These are phyloP conservation scores for Kryptolebias ocellatus DNA, from an alignment of 2,797 vertebrate genomes.

Conservation along the genomic window DNA sequence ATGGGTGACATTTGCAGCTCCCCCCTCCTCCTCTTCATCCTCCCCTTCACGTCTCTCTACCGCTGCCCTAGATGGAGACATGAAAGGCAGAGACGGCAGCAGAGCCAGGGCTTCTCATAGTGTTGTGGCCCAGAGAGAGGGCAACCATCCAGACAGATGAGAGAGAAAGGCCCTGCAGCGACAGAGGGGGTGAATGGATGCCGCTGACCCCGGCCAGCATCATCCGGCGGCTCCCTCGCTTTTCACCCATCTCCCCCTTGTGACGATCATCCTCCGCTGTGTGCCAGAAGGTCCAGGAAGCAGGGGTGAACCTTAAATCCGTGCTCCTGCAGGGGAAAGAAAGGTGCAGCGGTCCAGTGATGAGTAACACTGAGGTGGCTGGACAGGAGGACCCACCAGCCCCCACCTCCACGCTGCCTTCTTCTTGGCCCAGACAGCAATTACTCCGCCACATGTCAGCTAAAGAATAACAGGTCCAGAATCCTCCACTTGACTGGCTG, in stretches of 20 bases:
- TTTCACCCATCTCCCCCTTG: slow-evolving; percentile 30
- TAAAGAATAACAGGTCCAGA: slow-evolving; percentile 61
- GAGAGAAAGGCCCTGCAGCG: slow-evolving; percentile 65
- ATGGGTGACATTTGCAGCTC: slow-evolving; percentile 80
- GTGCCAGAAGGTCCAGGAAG: slow-evolving; percentile 37
- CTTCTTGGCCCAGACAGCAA: slow-evolving; percentile 62
- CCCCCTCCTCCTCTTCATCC: slow-evolving; percentile 63
- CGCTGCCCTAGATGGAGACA: slow-evolving; percentile 81
- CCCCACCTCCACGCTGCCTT: slow-evolving; percentile 25
- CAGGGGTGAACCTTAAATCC: slow-evolving; percentile 25
- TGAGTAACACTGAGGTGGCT: slow-evolving; percentile 58
- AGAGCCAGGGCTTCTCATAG: slow-evolving; percentile 75
- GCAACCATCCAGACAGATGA: slow-evolving; percentile 77
- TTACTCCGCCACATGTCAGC: slow-evolving; percentile 71
- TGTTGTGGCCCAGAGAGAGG: slow-evolving; percentile 74
- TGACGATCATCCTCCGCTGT: slow-evolving; percentile 41
- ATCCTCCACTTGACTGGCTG: slow-evolving; percentile 48
- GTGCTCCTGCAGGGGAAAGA: slow-evolving; percentile 20
- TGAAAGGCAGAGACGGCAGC: slow-evolving; percentile 76
- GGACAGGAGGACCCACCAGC: slow-evolving; percentile 49
- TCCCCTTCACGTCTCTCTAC: slow-evolving; percentile 69
- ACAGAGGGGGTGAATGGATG: slow-evolving; percentile 67
- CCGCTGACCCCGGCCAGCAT: slow-evolving; percentile 65
- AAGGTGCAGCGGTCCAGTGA: slow-evolving; percentile 45
- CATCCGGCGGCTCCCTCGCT: slow-evolving; percentile 39